Evolutionary conservation across 2,888 invertebrate species (phyloP), one percentile per base, ranked within the genome.

Genomic region (Spisula solida): DNA sequence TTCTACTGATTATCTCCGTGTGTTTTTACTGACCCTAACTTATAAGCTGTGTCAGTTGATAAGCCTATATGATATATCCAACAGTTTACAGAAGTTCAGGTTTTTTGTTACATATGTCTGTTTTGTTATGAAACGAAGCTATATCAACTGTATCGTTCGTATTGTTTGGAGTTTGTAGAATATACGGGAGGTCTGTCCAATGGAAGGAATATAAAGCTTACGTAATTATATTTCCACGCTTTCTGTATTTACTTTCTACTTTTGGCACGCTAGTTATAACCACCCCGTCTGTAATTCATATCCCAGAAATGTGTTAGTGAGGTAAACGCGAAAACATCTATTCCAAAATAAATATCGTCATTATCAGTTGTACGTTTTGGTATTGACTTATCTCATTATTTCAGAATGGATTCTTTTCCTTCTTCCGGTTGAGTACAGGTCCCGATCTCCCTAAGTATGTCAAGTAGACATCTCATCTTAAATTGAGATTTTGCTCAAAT

Each of bases 211-310:
- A 48, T 79, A 55, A 31, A 75, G 75, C 12, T 56, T 85, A 56
- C 56, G 79, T 85, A 85, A 85, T 85, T 78, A 85, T 31, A 12
- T 79, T 79, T 70, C 34, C 85, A 85, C 55, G 34, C 55, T 85
- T 86, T 31, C 70, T 18, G 66, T 66, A 18, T 86, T 66, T 55
- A 81, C 81, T 81, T 86, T 47, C 81, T 34, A 12, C 81, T 31
- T 34, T 86, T 86, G 86, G 86, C 86, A 86, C 81, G 86, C 41
- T 48, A 41, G 70, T 70, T 81, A 51, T 81, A 86, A 85, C 86
- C 86, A 86, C 86, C 86, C 81, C 70, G 47, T 41, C 47, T n/a
- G 51, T 86, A 81, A 86, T 86, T 70, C 48, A 85, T 60, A 85
- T 75, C 34, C 31, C 75, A 75, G 75, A 75, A 75, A 14, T 34